Conservation (phyloP, 2,888 invertebrate genomes). For the Rotaria magnacalcarata region DNA sequence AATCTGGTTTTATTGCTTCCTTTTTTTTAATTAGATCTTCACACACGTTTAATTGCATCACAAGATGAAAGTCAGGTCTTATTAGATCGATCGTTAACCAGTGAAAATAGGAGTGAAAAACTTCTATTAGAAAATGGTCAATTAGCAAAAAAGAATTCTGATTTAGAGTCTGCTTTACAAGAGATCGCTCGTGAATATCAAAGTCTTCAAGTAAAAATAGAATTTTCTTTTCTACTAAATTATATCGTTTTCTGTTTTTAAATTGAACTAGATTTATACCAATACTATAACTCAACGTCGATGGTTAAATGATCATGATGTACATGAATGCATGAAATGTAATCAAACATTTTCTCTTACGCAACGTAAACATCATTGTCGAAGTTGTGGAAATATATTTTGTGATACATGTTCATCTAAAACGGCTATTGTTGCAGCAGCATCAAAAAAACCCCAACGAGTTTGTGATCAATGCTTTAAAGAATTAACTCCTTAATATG, state of each 20-base stretch:
- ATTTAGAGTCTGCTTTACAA: conserved; percentile 64
- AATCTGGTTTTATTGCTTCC: conserved; percentile 38
- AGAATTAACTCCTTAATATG: conserved; percentile 53
- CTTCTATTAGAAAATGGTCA: conserved; percentile 60
- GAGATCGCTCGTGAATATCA: conserved; percentile 65
- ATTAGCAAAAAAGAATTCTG: conserved; percentile 62
- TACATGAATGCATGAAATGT: conserved; percentile 62
- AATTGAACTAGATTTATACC: conserved; percentile 61
- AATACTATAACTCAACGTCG: conserved; percentile 63
- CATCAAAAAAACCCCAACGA: conserved; percentile 63
- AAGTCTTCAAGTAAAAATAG: conserved; percentile 61
- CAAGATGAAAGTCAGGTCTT: conserved; percentile 62
- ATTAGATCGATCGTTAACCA: conserved; percentile 60
- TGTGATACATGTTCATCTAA: conserved; percentile 64
- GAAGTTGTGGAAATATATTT: conserved; percentile 64
- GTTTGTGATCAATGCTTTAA: conserved; percentile 63
- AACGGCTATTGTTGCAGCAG: conserved; percentile 59
- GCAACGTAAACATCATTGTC: conserved; percentile 63
- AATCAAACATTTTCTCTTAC: conserved; percentile 62
- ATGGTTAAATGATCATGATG: conserved; percentile 64
- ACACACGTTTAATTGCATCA: conserved; percentile 51
- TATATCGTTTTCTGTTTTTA: conserved; percentile 44
- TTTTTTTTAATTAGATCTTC: neutral
- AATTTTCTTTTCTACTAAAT: conserved; percentile 48
- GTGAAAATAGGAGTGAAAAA: conserved; percentile 62